Conservation (phyloP, 2,888 invertebrate genomes). For the Teleogryllus oceanicus region DNA sequence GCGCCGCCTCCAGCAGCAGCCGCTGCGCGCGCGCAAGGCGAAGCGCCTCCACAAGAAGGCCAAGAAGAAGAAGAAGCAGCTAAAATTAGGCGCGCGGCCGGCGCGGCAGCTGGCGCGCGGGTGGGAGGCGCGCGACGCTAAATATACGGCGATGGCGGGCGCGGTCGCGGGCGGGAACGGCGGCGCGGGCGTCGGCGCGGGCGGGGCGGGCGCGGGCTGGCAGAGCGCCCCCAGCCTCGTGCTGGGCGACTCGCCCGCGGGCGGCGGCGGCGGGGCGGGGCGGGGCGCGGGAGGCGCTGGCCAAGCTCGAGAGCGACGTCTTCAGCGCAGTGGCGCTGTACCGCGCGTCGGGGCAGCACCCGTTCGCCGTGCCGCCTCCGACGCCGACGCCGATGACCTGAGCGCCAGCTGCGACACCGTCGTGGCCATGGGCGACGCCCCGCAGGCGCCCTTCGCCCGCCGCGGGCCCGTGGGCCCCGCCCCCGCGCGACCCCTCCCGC, state of each 20-base stretch:
- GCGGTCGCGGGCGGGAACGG: constrained; percentile 39
- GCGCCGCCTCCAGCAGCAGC: constrained; percentile 36
- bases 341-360: constrained; percentile 5
- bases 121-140: constrained; percentile 12
- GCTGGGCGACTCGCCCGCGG: constrained; percentile 36
- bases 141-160: constrained; percentile 23
- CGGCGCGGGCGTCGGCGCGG: constrained; percentile 41
- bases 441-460: constrained; percentile 23
- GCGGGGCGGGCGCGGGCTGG: constrained; percentile 43
- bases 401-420: neutral
- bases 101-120: constrained; percentile 24
- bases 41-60: constrained; percentile 37
- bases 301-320: constrained; percentile 23
- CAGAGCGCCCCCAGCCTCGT: constrained; percentile 45
- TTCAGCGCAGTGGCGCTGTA: constrained; percentile 8
- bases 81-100: constrained; percentile 31
- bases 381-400: constrained; percentile 40
- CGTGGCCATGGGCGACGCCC: neutral
- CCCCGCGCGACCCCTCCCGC: constrained; percentile 53
- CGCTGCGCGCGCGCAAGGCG: constrained; percentile 37
- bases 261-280: constrained; percentile 37
- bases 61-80: constrained; percentile 36
- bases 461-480: constrained; percentile 32
- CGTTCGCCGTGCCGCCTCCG: constrained; percentile 26
- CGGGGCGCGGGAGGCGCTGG: constrained; percentile 34